A percentile compares a stretch with the other conserved stretches of the same genome.
Evolutionary conservation across 2,797 vertebrate genomes (phyloP).

Genomic region (Selene dorsalis): DNA sequence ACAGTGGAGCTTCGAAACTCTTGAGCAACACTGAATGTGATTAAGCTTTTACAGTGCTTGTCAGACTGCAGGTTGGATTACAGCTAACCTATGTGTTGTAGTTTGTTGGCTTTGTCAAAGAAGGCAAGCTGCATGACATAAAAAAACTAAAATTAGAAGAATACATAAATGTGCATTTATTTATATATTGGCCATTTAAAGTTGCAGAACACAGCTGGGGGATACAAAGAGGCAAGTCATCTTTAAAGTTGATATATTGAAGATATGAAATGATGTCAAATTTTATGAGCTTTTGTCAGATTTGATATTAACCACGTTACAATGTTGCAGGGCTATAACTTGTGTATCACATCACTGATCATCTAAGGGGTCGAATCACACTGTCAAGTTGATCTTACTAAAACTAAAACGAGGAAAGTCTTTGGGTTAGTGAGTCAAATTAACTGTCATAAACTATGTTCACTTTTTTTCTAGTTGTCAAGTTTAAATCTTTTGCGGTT

Average conservation of each 20-base stretch:
- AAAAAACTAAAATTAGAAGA: background rate
- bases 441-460: too few relatives aligned
- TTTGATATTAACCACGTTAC: background rate
- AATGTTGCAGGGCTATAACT: background rate
- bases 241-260: too few relatives aligned
- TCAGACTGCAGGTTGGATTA: background rate
- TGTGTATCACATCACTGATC: background rate
- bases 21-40: conserved; percentile 1
- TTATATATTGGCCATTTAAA: background rate
- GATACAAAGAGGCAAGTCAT: too few relatives aligned
- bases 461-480: too few relatives aligned
- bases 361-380: background rate
- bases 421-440: too few relatives aligned
- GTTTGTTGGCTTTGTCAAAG: background rate
- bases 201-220: background rate
- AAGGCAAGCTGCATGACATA: background rate
- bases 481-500: too few relatives aligned
- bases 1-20: background rate
- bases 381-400: too few relatives aligned
- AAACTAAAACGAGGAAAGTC: too few relatives aligned
- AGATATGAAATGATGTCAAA: background rate
- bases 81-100: background rate
- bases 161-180: background rate
- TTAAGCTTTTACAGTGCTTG: background rate
- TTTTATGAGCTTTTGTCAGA: background rate